Percentiles rank a stretch among this genome's conserved stretches.
Evolutionary conservation across 2,797 vertebrate genomes (phyloP).

Genomic region (Platalea minor): DNA sequence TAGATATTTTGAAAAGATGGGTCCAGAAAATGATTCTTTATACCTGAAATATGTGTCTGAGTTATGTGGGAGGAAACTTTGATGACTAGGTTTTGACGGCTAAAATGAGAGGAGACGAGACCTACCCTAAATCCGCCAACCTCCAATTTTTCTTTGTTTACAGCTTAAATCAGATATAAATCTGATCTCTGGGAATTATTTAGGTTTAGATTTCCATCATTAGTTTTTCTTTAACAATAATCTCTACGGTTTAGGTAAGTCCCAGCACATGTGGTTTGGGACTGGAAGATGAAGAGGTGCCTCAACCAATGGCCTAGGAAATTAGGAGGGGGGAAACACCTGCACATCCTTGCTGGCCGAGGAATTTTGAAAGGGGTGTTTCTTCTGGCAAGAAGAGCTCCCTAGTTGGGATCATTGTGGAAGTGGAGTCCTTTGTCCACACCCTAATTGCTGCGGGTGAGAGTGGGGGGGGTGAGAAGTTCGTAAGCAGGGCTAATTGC

Average conservation of each 20-base stretch:
- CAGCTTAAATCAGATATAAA: neutral
- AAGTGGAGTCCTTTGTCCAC: neutral
- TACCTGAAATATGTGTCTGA: neutral
- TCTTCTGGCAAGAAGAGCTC: conserved; percentile 1
- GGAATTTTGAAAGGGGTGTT: neutral
- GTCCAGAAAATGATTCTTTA: neutral
- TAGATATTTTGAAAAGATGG: neutral
- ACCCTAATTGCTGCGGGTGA: neutral
- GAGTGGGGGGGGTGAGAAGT: neutral
- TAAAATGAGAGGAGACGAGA: neutral
- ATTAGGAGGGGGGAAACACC: neutral
- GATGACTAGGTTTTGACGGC: neutral
- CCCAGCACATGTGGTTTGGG: neutral
- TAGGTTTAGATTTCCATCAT: neutral
- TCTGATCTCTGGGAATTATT: neutral
- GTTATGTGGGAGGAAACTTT: neutral
- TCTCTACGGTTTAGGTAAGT: neutral
- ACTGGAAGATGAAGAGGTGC: neutral
- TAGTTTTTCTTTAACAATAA: neutral
- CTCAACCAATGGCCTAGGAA: neutral
- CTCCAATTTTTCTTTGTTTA: neutral
- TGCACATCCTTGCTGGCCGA: neutral
- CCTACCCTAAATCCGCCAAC: neutral
- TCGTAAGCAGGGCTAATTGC: neutral
- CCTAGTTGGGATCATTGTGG: neutral